Conservation (phyloP, 2,797 vertebrate genomes). For the Hemibagrus guttatus region DNA sequence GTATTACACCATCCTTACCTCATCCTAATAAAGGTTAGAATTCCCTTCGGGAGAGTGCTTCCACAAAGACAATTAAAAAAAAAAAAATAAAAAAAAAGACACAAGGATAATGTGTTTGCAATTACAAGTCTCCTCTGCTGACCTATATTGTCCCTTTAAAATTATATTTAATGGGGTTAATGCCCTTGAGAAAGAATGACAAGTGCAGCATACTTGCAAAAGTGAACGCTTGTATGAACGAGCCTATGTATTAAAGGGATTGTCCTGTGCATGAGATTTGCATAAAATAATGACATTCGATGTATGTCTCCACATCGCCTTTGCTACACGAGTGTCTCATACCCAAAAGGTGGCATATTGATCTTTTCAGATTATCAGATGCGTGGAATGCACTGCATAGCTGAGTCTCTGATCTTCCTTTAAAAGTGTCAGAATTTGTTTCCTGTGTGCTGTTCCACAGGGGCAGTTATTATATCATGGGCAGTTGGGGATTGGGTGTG, state of each 20-base stretch:
- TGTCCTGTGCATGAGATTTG: neutral
- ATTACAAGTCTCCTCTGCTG: slow-evolving; percentile 55
- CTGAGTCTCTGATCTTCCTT: slow-evolving; percentile 5
- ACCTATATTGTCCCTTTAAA: slow-evolving; percentile 58
- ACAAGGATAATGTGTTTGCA: slow-evolving; percentile 48
- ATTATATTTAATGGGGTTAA: slow-evolving; percentile 56
- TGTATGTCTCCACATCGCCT: neutral
- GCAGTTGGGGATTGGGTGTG: slow-evolving; percentile 54
- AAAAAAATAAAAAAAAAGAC: slow-evolving; percentile 40
- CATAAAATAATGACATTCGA: neutral
- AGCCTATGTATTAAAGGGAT: neutral
- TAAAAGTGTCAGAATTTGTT: slow-evolving; percentile 21
- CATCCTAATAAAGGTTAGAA: slow-evolving; percentile 65
- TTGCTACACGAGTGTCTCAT: neutral
- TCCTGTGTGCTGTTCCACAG: slow-evolving; percentile 50
- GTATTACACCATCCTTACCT: slow-evolving; percentile 70
- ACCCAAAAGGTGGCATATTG: neutral
- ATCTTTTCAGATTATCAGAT: neutral
- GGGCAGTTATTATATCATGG: slow-evolving; percentile 50
- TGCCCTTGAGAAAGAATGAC: slow-evolving; percentile 55
- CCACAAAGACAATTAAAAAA: slow-evolving; percentile 56
- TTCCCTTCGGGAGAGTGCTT: slow-evolving; percentile 58
- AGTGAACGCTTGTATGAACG: neutral
- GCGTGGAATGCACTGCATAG: neutral
- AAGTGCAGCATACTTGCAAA: slow-evolving; percentile 46